Percentiles rank a stretch among this genome's conserved stretches.
phyloP scores from a whole-genome alignment of 2,888 invertebrate species.

The Pimpla rufipes region DNA sequence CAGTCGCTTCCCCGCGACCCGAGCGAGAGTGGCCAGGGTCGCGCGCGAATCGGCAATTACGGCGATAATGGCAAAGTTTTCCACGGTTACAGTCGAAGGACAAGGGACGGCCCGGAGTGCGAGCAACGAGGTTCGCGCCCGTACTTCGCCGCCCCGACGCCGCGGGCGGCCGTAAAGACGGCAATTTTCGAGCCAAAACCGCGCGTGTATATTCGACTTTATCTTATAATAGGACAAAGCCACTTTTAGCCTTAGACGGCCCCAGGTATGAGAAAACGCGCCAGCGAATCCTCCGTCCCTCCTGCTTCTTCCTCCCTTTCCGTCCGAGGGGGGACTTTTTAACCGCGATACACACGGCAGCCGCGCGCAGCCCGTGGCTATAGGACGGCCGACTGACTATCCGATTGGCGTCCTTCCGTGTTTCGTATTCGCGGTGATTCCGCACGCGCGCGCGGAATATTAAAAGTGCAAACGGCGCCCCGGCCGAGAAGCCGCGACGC shows the following conservation, averaged over 20 bases:
- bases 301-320: constrained; percentile 28
- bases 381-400: constrained; percentile 5
- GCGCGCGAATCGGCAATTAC: background rate
- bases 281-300: constrained; percentile 52
- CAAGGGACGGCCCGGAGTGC: constrained; percentile 44
- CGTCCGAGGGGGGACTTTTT: constrained; percentile 5
- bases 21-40: too few species aligned
- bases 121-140: background rate
- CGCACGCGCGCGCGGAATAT: constrained; percentile 12
- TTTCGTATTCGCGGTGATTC: constrained; percentile 16
- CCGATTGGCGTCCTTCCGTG: constrained; percentile 29
- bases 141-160: background rate
- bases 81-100: constrained; percentile 42
- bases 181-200: constrained; percentile 51
- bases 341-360: background rate
- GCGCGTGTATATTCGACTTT: constrained; percentile 19
- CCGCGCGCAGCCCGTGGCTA: background rate
- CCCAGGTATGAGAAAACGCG: constrained; percentile 59
- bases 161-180: background rate
- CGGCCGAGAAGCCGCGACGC: background rate
- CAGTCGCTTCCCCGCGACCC: too few species aligned
- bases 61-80: background rate
- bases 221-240: constrained; percentile 65
- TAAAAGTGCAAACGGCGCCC: constrained; percentile 9
- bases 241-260: constrained; percentile 64